Evolutionary conservation across 2,113 vertebrate species (phyloP).

Genomic region (Nymphicus hollandicus): DNA sequence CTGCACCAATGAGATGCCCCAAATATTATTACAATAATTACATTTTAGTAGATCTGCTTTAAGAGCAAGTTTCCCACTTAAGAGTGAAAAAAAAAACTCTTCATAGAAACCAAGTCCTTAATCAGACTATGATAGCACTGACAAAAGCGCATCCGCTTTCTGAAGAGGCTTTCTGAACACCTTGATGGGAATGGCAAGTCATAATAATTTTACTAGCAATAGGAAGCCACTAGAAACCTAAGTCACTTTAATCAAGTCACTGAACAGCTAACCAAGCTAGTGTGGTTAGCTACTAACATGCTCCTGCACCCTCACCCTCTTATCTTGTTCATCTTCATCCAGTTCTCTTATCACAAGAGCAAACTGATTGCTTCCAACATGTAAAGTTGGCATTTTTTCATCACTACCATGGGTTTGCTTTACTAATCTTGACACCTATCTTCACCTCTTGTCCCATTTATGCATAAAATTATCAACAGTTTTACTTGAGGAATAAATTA

Average conservation of each 20-base stretch:
- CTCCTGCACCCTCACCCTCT: background rate
- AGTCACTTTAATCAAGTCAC: background rate
- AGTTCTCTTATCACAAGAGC: background rate
- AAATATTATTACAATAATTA: background rate
- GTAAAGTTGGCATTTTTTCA: background rate
- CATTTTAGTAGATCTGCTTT: background rate
- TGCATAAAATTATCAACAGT: background rate
- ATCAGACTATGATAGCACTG: background rate
- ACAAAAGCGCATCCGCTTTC: background rate
- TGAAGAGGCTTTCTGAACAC: background rate
- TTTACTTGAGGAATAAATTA: background rate
- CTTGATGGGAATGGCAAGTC: background rate
- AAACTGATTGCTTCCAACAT: background rate
- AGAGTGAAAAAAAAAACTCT: background rate
- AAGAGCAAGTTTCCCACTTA: background rate
- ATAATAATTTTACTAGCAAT: background rate
- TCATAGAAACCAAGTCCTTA: background rate
- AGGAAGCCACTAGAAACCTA: background rate
- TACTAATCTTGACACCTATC: background rate
- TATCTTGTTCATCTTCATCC: background rate
- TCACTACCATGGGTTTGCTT: background rate
- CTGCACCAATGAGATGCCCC: constrained; percentile 67
- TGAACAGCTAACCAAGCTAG: background rate
- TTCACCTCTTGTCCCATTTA: background rate
- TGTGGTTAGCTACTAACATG: background rate